Conservation (phyloP, 1,140 invertebrate genomes). For the Nomia melanderi region DNA sequence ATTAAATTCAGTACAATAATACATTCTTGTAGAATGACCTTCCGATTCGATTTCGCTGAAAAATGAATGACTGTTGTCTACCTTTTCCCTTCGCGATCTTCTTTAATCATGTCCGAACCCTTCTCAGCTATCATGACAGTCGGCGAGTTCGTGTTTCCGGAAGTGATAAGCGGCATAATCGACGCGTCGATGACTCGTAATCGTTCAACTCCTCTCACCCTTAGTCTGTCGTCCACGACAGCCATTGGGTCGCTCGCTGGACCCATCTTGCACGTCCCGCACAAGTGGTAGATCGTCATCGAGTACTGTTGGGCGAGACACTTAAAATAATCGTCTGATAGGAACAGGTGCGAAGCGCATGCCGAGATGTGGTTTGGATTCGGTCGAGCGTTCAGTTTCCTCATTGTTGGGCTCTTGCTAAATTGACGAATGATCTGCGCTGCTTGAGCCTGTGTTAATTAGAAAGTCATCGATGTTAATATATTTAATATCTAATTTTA, state of each 20-base stretch:
- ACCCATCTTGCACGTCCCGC: slow-evolving; percentile 96
- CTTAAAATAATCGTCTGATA: slow-evolving; percentile 86
- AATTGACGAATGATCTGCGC: slow-evolving; percentile 85
- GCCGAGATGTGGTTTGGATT: slow-evolving; percentile 84
- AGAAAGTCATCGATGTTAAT: neutral
- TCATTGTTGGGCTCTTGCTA: slow-evolving; percentile 84
- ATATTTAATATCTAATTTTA: too few relatives aligned
- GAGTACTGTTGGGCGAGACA: slow-evolving; percentile 88
- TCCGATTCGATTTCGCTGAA: too few relatives aligned
- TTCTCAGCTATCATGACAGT: slow-evolving; percentile 93
- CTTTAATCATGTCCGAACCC: slow-evolving; percentile 90
- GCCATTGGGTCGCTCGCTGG: slow-evolving; percentile 88
- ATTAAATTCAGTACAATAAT: too few relatives aligned
- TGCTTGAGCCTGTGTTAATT: slow-evolving; percentile 83
- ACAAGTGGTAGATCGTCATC: slow-evolving; percentile 92
- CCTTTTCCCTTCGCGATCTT: slow-evolving; percentile 91
- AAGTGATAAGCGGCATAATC: slow-evolving; percentile 91
- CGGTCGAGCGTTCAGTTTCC: slow-evolving; percentile 83
- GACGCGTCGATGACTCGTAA: slow-evolving; percentile 92
- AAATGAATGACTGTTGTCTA: too few relatives aligned
- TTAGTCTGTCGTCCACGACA: slow-evolving; percentile 92
- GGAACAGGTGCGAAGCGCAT: slow-evolving; percentile 81
- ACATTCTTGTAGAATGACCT: too few relatives aligned
- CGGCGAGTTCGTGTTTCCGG: slow-evolving; percentile 92
- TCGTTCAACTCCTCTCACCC: slow-evolving; percentile 89